A percentile compares a stretch with the other conserved stretches of the same genome.
phyloP scores from a whole-genome alignment of 2,888 invertebrate genomes.

The Morpho deidamia region DNA sequence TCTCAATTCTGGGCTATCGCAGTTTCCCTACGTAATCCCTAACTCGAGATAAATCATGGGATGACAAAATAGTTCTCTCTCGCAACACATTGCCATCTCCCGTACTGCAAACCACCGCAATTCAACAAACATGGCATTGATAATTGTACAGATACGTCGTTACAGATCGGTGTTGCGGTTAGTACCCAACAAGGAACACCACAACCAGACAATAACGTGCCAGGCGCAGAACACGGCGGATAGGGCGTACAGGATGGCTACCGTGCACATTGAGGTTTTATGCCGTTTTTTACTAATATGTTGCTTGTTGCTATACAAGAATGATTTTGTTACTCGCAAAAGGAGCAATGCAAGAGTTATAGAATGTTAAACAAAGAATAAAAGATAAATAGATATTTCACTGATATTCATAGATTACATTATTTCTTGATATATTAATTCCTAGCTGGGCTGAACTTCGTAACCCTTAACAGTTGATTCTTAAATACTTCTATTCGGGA shows the following conservation, averaged over 20 bases:
- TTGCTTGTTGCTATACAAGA: background rate
- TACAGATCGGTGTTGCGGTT: slow-evolving; percentile 10
- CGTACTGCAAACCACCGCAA: background rate
- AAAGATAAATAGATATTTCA: too few relatives aligned
- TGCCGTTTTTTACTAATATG: background rate
- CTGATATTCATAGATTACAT: too few relatives aligned
- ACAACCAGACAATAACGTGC: slow-evolving; percentile 77
- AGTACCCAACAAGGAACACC: slow-evolving; percentile 6
- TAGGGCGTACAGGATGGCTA: slow-evolving; percentile 89
- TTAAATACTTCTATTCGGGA: too few relatives aligned
- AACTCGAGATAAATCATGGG: too few relatives aligned
- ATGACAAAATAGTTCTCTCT: too few relatives aligned
- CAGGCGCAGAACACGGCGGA: slow-evolving; percentile 96
- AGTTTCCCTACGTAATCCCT: too few relatives aligned
- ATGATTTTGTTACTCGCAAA: too few relatives aligned
- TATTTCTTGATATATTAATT: too few relatives aligned
- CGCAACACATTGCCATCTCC: background rate
- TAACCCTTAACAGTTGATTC: too few relatives aligned
- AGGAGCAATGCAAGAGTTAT: too few relatives aligned
- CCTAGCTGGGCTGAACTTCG: too few relatives aligned
- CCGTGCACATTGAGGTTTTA: slow-evolving; percentile 88
- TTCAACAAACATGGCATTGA: slow-evolving; percentile 1
- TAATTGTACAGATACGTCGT: slow-evolving; percentile 7
- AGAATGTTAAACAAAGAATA: background rate
- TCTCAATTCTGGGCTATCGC: too few relatives aligned